These are phyloP conservation scores for Atherinomorus stipes DNA, from an alignment of 2,113 vertebrate species.

Conservation along the genomic window DNA sequence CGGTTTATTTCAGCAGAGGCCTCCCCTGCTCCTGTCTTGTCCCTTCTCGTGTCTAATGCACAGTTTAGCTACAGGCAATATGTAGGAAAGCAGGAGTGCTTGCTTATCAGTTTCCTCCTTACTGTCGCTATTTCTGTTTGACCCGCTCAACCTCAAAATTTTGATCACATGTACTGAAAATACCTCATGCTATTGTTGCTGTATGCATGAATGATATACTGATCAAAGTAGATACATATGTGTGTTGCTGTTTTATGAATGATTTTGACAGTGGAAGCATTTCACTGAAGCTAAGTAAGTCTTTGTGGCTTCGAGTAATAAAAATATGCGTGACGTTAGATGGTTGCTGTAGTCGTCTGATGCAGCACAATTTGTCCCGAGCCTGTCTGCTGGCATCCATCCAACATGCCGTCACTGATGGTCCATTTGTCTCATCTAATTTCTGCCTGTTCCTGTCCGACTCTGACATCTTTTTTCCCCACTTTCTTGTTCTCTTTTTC, in stretches of 20 bases:
- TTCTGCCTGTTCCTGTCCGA: constrained; percentile 43
- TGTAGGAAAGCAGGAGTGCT: constrained; percentile 48
- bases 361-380: constrained; percentile 49
- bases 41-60: constrained; percentile 70
- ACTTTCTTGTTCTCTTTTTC: constrained; percentile 22
- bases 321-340: constrained; percentile 20
- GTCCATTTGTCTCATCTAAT: constrained; percentile 67
- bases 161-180: background rate
- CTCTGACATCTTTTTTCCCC: constrained; percentile 37
- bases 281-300: background rate
- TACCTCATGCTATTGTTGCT: background rate
- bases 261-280: background rate
- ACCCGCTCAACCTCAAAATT: background rate
- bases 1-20: constrained; percentile 62
- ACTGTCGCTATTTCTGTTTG: background rate
- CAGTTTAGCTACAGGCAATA: constrained; percentile 74
- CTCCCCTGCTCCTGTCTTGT: constrained; percentile 30
- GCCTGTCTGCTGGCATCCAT: constrained; percentile 52
- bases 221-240: background rate
- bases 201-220: background rate
- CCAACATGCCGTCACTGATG: constrained; percentile 45
- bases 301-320: background rate
- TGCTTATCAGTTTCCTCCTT: constrained; percentile 35
- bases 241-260: background rate
- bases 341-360: constrained; percentile 35